A percentile compares a stretch with the other conserved stretches of the same genome.
Evolutionary conservation across 1,140 invertebrate species (phyloP).

Genomic region (Neelides sp.): DNA sequence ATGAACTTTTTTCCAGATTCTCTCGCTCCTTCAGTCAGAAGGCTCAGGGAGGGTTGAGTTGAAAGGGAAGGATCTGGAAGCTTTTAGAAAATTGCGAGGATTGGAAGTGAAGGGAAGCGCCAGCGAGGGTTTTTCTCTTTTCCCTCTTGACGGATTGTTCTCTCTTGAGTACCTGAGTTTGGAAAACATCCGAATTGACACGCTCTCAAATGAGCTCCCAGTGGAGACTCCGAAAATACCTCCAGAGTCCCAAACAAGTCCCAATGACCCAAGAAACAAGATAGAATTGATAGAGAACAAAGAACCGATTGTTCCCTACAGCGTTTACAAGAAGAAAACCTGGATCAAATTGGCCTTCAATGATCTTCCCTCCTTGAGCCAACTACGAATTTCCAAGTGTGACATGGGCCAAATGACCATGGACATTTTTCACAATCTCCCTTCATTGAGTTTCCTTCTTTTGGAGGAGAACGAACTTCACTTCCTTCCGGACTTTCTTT

Average conservation of each 20-base stretch:
- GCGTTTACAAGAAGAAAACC: conserved; percentile 42
- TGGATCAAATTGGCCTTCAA: conserved; percentile 38
- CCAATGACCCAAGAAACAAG: no score
- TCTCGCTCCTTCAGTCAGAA: conserved; percentile 42
- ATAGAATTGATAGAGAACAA: neutral
- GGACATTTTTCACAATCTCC: conserved; percentile 54
- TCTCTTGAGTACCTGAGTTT: conserved; percentile 19
- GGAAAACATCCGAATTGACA: conserved; percentile 15
- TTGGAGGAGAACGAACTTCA: conserved; percentile 49
- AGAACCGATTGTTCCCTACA: conserved; percentile 42
- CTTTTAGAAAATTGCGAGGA: conserved; percentile 43
- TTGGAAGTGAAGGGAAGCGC: conserved; percentile 45
- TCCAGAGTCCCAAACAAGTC: neutral
- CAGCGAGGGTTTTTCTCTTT: neutral
- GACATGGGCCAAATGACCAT: conserved; percentile 48
- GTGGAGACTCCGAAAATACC: neutral
- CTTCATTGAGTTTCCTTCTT: conserved; percentile 45
- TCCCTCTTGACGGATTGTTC: conserved; percentile 14
- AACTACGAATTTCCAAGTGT: conserved; percentile 47
- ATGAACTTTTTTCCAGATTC: conserved; percentile 36
- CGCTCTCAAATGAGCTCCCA: conserved; percentile 6
- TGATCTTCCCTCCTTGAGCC: conserved; percentile 42
- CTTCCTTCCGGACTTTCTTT: conserved; percentile 52
- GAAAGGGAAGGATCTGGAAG: conserved; percentile 40
- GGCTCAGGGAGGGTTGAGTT: conserved; percentile 37